These are phyloP conservation scores for Leptopterna dolabrata DNA, from an alignment of 2,888 invertebrate species.

Conservation along the genomic window DNA sequence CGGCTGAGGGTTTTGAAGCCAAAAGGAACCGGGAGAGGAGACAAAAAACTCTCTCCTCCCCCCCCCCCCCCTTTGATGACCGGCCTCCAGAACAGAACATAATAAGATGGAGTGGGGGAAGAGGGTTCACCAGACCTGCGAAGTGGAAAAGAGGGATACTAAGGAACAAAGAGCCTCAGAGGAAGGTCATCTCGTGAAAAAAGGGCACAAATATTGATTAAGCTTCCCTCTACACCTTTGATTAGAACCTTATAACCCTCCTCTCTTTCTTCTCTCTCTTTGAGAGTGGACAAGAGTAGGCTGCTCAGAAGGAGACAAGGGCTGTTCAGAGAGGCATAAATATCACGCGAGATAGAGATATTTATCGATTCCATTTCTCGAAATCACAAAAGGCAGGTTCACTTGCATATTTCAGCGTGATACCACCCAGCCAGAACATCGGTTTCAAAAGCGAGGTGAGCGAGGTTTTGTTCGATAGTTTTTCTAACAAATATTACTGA, in stretches of 20 bases:
- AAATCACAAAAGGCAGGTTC: too few species aligned
- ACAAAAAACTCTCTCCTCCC: conserved; percentile 10
- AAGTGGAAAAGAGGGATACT: conserved; percentile 15
- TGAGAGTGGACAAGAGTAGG: conserved; percentile 3
- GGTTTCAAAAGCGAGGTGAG: too few species aligned
- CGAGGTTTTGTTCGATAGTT: too few species aligned
- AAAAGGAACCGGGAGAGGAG: background rate
- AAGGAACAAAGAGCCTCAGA: conserved; percentile 32
- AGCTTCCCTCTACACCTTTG: conserved; percentile 31
- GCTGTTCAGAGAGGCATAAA: background rate
- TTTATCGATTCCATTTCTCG: too few species aligned
- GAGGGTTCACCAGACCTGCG: background rate
- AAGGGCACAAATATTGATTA: conserved; percentile 47
- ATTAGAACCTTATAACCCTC: conserved; percentile 42
- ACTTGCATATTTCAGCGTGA: too few species aligned
- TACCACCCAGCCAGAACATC: too few species aligned
- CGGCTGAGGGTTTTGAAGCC: background rate
- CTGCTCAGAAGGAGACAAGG: background rate
- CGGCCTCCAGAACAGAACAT: background rate
- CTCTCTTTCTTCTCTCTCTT: conserved; percentile 33
- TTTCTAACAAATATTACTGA: too few species aligned
- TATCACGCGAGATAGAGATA: too few species aligned
- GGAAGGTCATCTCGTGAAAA: conserved; percentile 11
- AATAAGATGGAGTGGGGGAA: conserved; percentile 32
- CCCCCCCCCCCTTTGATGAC: conserved; percentile 20